phyloP scores from a whole-genome alignment of 2,797 vertebrate genomes.

The Botia almorhae region DNA sequence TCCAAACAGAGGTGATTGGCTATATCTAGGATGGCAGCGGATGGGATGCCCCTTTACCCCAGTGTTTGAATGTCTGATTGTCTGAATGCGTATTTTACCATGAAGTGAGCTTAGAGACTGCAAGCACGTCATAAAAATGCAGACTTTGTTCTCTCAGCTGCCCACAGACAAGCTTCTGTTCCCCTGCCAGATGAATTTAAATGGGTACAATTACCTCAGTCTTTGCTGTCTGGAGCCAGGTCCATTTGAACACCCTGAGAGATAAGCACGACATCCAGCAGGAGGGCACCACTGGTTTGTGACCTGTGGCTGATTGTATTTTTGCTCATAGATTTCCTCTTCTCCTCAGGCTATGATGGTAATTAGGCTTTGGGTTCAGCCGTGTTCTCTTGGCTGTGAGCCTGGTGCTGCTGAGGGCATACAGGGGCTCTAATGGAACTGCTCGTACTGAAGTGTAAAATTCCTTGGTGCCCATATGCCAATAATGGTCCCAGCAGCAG shows the following conservation, averaged over 20 bases:
- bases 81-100: slow-evolving; percentile 37
- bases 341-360: slow-evolving; percentile 24
- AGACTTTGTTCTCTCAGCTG: slow-evolving; percentile 24
- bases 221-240: slow-evolving; percentile 10
- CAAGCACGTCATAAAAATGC: slow-evolving; percentile 46
- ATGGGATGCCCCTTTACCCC: slow-evolving; percentile 6
- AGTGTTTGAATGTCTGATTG: slow-evolving; percentile 41
- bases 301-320: slow-evolving; percentile 2
- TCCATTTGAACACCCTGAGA: slow-evolving; percentile 18
- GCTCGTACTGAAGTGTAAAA: slow-evolving; percentile 39
- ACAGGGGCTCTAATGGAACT: slow-evolving; percentile 18
- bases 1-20: slow-evolving; percentile 1
- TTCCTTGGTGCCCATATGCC: slow-evolving; percentile 38
- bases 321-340: background rate
- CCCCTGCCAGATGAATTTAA: slow-evolving; percentile 30
- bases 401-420: background rate
- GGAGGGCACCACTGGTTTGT: background rate
- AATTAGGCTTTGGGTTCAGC: slow-evolving; percentile 44
- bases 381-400: slow-evolving; percentile 25
- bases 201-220: slow-evolving; percentile 47
- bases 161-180: slow-evolving; percentile 28
- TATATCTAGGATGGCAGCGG: background rate
- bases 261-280: background rate
- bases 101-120: slow-evolving; percentile 36
- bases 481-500: slow-evolving; percentile 32